Evolutionary conservation across 2,797 vertebrate species (phyloP), one percentile per base, ranked within the genome.

Genomic region (Okamejei kenojei): DNA sequence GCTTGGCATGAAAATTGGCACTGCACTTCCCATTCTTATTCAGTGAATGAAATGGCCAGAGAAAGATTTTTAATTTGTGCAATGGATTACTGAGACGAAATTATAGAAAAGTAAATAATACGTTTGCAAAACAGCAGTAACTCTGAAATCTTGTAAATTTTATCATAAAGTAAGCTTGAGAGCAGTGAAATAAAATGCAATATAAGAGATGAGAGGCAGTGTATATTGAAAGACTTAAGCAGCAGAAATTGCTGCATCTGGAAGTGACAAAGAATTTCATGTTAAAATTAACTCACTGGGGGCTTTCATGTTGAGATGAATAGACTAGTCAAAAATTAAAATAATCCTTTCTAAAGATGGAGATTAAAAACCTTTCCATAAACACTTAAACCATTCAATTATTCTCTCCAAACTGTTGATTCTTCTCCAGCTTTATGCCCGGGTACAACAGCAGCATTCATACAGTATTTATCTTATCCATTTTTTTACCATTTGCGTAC

Each of bases 351-450:
- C 35, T 45, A 38, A 45, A 58, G 80, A 82, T 82, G 45, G 74
- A 77, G 76, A 77, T 54, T 77, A 77, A 77, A 77, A 82, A 58
- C 45, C 23, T 82, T 82, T 82, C 80, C 80, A 26, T 45, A 82
- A 13, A 82, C 23, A 45, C 45, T 26, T 80, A 45, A 80, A 79
- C 32, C 77, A 78, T 78, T 15, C n/a, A 32, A 45, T 54, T 21
- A 58, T 58, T 82, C 45, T 82, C 26, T 19, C 80, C 54, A 54
- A 11, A 58, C 10, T 82, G 26, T 3, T 58, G 11, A 10, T 6
- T 58, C 80, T 29, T 58, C 58, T 45, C 26, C 23, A 58, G 23
- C 45, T 54, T 58, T 58, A 7, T 82, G 9, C 80, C 26, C 26
- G 1, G 19, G 23, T 82, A 10, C 29, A 54, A 58, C 45, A 29